Evolutionary conservation across 2,888 invertebrate genomes (phyloP), one percentile per base, ranked within the genome.

Genomic region (Pachymerium ferrugineum): DNA sequence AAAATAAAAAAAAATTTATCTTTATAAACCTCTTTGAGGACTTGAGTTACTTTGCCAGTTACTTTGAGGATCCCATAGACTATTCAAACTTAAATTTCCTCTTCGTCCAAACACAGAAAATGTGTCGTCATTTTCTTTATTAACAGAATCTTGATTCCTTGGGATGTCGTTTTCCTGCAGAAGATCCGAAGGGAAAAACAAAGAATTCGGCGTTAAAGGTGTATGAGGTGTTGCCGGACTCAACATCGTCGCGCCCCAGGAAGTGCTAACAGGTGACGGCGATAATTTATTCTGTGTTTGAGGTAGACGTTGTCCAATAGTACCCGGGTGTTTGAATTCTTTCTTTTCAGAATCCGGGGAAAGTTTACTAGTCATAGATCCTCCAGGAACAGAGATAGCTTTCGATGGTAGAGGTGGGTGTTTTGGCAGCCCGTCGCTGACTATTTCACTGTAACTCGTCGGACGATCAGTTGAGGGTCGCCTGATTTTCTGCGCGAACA

Each of bases 401-500:
- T 71, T 71, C 22, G 33, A 19, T n/a, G 6, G 3, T 2, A 28
- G 12, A 8, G 22, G 1, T 62, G 22, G 62, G 6, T 25, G 25
- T 62, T 62, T 62, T 3, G 62, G 62, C 12, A 62, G 28, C 2
- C 71, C 71, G 38, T 71, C 71, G 38, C 71, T 71, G 22, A 71
- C 71, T 10, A 71, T 71, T 33, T 31, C 35, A 28, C 71, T 71
- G 71, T 71, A 71, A 25, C 71, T 71, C 28, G 71, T 3, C 6
- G 71, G 71, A 1, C 71, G 71, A 19, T 71, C 71, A 22, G 22
- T 38, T 19, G 38, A n/a, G 3, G 38, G 71, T 16, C 71, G 19
- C 19, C 71, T 6, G 12, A 33, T 31, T 28, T 71, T 71, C 71
- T 72, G 72, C n/a, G 74, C 76, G 33, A 75, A 76, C 25, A 35